These are phyloP conservation scores for Phrynosoma blainvillii DNA, from an alignment of 2,113 vertebrate genomes.

Conservation along the genomic window DNA sequence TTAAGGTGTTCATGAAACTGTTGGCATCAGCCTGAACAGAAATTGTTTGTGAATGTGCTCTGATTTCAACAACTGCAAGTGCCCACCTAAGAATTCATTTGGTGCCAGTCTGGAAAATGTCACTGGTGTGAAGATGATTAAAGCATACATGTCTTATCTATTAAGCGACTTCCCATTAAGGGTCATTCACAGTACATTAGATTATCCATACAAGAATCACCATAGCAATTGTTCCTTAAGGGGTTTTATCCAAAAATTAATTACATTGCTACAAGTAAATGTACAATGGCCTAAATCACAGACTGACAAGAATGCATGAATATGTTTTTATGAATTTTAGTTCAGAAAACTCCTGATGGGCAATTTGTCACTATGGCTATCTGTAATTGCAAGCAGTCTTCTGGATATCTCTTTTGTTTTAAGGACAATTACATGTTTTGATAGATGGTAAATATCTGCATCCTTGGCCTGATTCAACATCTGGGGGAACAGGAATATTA, in stretches of 20 bases:
- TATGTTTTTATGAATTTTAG: conserved; percentile 6
- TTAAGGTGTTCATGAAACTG: background rate
- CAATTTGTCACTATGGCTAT: background rate
- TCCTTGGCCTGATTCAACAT: background rate
- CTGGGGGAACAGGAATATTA: background rate
- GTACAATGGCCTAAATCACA: background rate
- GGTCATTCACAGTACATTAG: background rate
- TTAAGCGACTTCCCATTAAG: background rate
- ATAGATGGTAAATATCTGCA: background rate
- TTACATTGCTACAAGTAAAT: background rate
- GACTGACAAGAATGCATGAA: background rate
- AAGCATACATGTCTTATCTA: conserved; percentile 27
- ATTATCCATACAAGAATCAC: conserved; percentile 13
- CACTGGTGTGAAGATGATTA: conserved; percentile 20
- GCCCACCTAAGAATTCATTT: background rate
- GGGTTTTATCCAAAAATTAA: conserved; percentile 17
- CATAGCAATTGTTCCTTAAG: conserved; percentile 22
- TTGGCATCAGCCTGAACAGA: background rate
- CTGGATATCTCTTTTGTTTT: background rate
- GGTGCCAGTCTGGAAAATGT: conserved; percentile 2
- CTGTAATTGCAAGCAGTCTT: background rate
- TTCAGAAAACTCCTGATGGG: background rate
- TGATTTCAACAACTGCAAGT: background rate
- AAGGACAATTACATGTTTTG: background rate
- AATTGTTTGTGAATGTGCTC: background rate